Evolutionary conservation across 2,888 invertebrate species (phyloP).

Genomic region (Agrochola lota): DNA sequence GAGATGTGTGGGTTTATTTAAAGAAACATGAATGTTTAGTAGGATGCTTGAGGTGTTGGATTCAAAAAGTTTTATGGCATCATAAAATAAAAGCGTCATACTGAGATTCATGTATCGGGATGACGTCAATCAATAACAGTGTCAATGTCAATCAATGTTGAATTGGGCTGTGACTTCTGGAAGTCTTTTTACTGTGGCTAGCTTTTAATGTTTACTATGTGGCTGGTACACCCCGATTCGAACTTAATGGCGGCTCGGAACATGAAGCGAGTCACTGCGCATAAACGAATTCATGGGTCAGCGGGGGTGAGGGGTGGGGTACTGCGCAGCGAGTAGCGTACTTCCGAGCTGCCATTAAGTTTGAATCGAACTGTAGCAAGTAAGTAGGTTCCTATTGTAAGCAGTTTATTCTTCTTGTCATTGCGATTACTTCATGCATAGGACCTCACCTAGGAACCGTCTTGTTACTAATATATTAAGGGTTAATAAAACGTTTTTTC

Average conservation of each 20-base stretch:
- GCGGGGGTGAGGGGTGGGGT: no score
- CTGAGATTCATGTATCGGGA: conserved; percentile 26
- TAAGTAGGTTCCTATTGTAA: not conserved
- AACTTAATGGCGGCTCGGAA: no score
- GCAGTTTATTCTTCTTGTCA: not conserved
- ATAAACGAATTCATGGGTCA: no score
- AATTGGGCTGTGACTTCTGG: not conserved
- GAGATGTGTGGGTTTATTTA: conserved; percentile 22
- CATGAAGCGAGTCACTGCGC: no score
- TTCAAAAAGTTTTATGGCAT: conserved; percentile 45
- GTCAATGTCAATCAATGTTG: conserved; percentile 36
- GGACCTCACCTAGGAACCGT: no score
- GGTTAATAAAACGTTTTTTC: no score
- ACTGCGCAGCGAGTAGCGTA: no score
- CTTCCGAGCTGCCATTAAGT: no score
- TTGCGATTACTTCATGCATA: not conserved
- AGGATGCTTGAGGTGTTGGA: conserved; percentile 29
- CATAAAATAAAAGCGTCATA: conserved; percentile 40
- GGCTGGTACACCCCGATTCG: no score
- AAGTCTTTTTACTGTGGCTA: not conserved
- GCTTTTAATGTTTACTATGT: not conserved
- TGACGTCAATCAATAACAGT: conserved; percentile 35
- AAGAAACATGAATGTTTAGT: conserved; percentile 24
- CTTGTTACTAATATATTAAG: no score
- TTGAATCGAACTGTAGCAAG: no score